Evolutionary conservation across 1,140 invertebrate genomes (phyloP).

Genomic region (Caerostris darwini): DNA sequence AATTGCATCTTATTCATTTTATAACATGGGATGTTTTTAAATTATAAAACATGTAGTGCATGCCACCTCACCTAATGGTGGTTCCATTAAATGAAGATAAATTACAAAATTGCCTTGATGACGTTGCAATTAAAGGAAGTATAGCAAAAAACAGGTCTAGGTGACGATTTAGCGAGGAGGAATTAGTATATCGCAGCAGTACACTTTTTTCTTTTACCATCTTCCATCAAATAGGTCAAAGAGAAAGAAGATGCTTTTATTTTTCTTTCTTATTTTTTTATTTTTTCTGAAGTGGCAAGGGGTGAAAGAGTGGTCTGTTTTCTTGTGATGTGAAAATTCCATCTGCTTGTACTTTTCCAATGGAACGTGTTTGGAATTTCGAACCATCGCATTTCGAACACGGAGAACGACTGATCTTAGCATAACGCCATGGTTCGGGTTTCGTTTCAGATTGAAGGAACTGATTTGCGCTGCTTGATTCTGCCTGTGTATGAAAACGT

Average conservation of each 20-base stretch:
- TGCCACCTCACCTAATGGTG: neutral
- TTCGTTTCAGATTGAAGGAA: slow-evolving; percentile 8
- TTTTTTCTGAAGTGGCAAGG: neutral
- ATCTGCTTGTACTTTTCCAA: neutral
- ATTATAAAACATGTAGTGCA: neutral
- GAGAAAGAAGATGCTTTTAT: neutral
- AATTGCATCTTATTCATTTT: too few relatives aligned
- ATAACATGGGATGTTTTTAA: too few relatives aligned
- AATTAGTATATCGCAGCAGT: neutral
- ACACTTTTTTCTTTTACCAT: neutral
- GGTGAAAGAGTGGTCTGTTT: neutral
- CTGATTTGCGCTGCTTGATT: neutral
- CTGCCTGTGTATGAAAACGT: neutral
- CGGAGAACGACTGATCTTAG: neutral
- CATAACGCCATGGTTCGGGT: neutral
- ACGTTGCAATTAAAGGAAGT: too few relatives aligned
- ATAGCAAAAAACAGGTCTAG: neutral
- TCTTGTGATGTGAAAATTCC: neutral
- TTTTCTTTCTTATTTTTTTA: too few relatives aligned
- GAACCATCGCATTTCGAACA: neutral
- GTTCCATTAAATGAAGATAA: neutral
- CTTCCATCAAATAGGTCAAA: slow-evolving; percentile 10
- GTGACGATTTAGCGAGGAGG: neutral
- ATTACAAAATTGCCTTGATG: neutral
- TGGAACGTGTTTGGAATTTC: neutral